These are phyloP conservation scores for Halcyon badia DNA, from an alignment of 2,797 vertebrate species.

Conservation along the genomic window DNA sequence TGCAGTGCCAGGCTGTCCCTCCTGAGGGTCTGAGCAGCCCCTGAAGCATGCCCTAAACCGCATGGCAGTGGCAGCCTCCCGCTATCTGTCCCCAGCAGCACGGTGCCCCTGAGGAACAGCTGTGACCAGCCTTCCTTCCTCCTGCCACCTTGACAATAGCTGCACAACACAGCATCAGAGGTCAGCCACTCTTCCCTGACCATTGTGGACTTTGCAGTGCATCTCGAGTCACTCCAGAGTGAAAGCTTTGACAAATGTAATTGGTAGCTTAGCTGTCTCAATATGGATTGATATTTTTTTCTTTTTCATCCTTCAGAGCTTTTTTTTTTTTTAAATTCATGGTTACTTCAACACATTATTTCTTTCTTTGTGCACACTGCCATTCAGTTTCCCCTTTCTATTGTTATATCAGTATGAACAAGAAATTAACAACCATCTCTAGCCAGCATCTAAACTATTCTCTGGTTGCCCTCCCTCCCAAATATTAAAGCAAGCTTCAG, in stretches of 20 bases:
- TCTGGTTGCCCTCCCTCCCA: not conserved
- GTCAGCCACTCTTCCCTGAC: not conserved
- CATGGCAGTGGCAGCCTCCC: not conserved
- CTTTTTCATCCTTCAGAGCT: not conserved
- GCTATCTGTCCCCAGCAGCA: not conserved
- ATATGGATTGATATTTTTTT: not conserved
- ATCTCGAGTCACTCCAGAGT: not conserved
- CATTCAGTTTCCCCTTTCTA: not conserved
- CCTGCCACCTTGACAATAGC: not conserved
- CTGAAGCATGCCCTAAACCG: not conserved
- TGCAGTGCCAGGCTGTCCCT: not conserved
- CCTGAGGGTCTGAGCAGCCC: not conserved
- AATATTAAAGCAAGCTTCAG: not conserved
- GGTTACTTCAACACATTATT: not conserved
- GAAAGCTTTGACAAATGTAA: not conserved
- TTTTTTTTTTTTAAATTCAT: not conserved
- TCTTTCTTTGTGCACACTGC: not conserved
- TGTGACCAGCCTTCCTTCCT: not conserved
- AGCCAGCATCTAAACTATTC: not conserved
- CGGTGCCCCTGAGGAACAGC: not conserved
- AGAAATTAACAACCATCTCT: not conserved
- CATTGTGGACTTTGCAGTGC: rapidly evolving
- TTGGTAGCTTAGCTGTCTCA: not conserved
- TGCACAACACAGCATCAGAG: not conserved
- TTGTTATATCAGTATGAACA: not conserved